Conservation (phyloP, 2,113 vertebrate species). For the Strix uralensis region DNA sequence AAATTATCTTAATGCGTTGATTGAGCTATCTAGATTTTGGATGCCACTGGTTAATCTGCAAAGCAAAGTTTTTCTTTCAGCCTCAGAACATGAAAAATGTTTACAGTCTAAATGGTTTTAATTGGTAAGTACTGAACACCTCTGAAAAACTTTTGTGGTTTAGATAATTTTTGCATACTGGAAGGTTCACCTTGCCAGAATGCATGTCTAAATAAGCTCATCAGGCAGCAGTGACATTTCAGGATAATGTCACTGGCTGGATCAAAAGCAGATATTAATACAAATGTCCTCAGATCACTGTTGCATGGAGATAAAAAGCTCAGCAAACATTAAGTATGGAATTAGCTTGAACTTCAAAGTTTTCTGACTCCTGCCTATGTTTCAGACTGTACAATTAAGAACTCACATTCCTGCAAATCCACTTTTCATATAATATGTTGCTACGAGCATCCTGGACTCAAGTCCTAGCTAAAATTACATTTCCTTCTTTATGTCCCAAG, state of each 20-base stretch:
- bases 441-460: neutral
- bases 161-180: neutral
- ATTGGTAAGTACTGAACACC: neutral
- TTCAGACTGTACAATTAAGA: neutral
- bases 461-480: neutral
- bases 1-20: conserved; percentile 21
- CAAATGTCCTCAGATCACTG: neutral
- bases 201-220: neutral
- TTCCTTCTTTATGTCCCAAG: neutral
- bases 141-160: neutral
- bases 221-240: neutral
- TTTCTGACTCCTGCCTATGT: neutral
- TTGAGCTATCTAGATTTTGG: neutral
- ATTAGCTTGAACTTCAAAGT: conserved; percentile 40
- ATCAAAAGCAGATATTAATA: neutral
- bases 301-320: conserved; percentile 2
- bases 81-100: neutral
- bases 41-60: neutral
- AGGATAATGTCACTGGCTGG: neutral
- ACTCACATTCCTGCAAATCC: neutral
- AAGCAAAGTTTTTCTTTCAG: neutral
- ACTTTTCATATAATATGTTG: neutral
- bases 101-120: neutral
- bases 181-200: neutral
- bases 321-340: neutral